Conservation (phyloP, 2,797 vertebrate genomes). For the Neosilurus mollespiculum region DNA sequence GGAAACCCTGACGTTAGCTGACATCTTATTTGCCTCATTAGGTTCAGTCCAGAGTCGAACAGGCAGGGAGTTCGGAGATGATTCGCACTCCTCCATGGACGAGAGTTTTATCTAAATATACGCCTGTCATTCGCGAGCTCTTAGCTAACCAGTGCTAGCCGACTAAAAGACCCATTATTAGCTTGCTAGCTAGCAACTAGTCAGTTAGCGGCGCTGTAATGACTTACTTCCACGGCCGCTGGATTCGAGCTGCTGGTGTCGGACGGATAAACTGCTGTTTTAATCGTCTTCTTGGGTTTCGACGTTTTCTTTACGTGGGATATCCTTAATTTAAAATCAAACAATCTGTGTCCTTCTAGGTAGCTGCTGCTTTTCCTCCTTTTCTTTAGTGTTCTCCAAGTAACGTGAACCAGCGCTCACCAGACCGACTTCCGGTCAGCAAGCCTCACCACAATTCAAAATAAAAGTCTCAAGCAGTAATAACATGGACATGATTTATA, state of each 20-base stretch:
- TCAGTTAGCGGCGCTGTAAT: slow-evolving; percentile 15
- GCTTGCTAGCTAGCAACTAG: slow-evolving; percentile 13
- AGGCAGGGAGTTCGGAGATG: neutral
- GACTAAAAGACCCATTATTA: neutral
- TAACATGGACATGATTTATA: neutral
- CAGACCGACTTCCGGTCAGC: slow-evolving; percentile 49
- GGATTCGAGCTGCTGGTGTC: neutral
- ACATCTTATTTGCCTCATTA: neutral
- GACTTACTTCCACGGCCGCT: slow-evolving; percentile 40
- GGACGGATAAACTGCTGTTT: neutral
- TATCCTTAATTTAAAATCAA: slow-evolving; percentile 7
- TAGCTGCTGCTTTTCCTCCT: slow-evolving; percentile 47
- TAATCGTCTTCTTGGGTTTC: neutral
- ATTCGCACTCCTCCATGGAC: neutral
- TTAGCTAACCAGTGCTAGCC: neutral
- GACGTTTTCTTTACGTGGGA: neutral
- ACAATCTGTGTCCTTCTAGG: neutral
- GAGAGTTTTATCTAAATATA: neutral
- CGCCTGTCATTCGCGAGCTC: neutral
- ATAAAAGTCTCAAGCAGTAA: slow-evolving; percentile 38
- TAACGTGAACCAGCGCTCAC: slow-evolving; percentile 53
- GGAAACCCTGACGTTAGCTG: slow-evolving; percentile 7
- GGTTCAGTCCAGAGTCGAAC: neutral
- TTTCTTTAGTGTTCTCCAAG: slow-evolving; percentile 54
- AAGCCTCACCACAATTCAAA: slow-evolving; percentile 45